Base-by-base conservation (phyloP, 2,888 invertebrate species). In the Scaptomyza tumidula region DNA sequence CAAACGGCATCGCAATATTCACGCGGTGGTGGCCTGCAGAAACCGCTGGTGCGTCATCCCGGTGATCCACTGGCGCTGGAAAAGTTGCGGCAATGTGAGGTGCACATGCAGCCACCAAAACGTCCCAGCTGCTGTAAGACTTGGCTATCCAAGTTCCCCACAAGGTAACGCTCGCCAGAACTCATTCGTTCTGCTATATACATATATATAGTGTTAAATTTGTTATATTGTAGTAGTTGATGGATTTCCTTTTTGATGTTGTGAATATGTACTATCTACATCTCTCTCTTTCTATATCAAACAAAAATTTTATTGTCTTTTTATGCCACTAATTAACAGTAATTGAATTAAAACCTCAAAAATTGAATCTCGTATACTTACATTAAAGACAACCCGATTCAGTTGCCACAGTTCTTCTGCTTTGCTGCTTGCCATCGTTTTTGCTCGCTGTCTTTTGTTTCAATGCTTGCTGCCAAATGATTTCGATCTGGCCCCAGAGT, bases 141-240 rank as follows among this genome's bases (percentile, higher is more conserved):
- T 90, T 98, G 98, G 97, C 95, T 97, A 93, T 96, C 97, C 93
- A 98, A 98, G 94, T 98, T 98, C 93, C 98, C 98, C 69, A 98
- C 97, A 88, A 94, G 97, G 91, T 92, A 92, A 90, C 72, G 69
- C 58, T 50, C 59, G 46, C 33, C 65, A 63, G 24, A 37, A 7
- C 45, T n/a, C 44, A 43, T n/a, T 55, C 19, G 14, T 37, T 46
- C 19, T 41, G 60, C 63, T 53, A 41, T 78, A 53, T 75, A 71
- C 13, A 54, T 75, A 70, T 16, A 41, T 41, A 41, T 41, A 41
- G 41, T 41, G 67, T 80, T 83, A 67, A 63, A 64, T 75, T 78
- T 77, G 54, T 80, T 66, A 80, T 55, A 80, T 71, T 59, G 68
- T 86, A 73, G 85, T 86, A 86, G 83, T 86, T 86, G 86, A 91